phyloP scores from a whole-genome alignment of 1,140 invertebrate genomes.

The Sinonovacula constricta region DNA sequence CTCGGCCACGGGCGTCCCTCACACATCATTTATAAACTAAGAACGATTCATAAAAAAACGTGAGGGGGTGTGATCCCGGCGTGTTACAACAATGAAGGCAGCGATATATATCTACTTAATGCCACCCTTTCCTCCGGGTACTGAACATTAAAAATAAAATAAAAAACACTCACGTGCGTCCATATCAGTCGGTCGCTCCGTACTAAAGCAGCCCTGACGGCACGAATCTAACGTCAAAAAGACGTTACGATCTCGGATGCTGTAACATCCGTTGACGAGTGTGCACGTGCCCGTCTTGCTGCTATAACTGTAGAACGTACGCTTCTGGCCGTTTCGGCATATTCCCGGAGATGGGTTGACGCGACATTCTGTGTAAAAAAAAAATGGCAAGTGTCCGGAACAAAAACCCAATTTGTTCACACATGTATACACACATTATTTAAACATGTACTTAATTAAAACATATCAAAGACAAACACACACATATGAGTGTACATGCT shows the following conservation, averaged over 20 bases:
- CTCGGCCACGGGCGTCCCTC: too few species aligned
- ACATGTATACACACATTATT: background rate
- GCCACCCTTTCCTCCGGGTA: too few species aligned
- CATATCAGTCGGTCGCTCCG: too few species aligned
- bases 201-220: slow-evolving; percentile 19
- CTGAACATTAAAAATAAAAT: too few species aligned
- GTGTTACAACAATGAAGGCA: too few species aligned
- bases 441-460: background rate
- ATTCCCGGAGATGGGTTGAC: slow-evolving; percentile 34
- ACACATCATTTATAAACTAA: too few species aligned
- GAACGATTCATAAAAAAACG: too few species aligned
- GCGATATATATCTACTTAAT: too few species aligned
- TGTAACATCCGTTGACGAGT: slow-evolving; percentile 38
- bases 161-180: too few species aligned
- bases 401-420: background rate
- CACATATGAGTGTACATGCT: background rate
- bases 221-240: slow-evolving; percentile 13
- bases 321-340: slow-evolving; percentile 15
- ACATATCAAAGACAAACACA: background rate
- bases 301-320: slow-evolving; percentile 24
- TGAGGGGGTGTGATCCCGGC: too few species aligned
- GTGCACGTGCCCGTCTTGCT: slow-evolving; percentile 25
- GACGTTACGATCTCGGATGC: slow-evolving; percentile 36
- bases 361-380: slow-evolving; percentile 18
- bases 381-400: background rate